phyloP scores from a whole-genome alignment of 2,797 vertebrate species.

The Picus viridis region DNA sequence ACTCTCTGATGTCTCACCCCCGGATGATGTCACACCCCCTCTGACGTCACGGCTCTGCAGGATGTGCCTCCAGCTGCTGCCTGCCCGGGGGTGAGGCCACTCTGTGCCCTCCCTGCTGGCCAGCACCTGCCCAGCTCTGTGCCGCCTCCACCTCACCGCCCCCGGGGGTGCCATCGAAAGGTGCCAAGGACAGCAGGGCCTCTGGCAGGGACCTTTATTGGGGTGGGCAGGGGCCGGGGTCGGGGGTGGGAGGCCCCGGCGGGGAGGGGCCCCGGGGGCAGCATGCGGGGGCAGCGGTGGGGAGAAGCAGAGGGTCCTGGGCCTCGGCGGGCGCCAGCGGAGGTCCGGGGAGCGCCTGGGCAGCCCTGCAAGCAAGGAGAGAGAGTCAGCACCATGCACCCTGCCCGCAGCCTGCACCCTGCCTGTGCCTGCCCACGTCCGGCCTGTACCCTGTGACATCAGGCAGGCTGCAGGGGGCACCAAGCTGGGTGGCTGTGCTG shows the following conservation, averaged over 20 bases:
- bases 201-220: conserved; percentile 42
- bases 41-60: neutral
- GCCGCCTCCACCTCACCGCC: neutral
- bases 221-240: neutral
- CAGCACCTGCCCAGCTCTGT: neutral
- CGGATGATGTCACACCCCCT: no score
- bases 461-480: no score
- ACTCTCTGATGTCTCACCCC: no score
- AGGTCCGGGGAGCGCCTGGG: neutral
- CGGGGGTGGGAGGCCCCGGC: neutral
- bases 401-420: neutral
- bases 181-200: conserved; percentile 10
- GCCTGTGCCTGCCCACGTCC: no score
- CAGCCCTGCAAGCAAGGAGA: conserved; percentile 54
- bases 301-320: conserved; percentile 62
- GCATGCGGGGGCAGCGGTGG: neutral
- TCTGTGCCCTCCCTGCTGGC: neutral
- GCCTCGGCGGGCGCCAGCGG: neutral
- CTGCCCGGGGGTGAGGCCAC: fast-evolving
- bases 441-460: no score
- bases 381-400: neutral
- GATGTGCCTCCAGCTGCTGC: no score
- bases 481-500: no score
- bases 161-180: neutral
- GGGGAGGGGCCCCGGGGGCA: neutral